Evolutionary conservation across 2,797 vertebrate genomes (phyloP).

Genomic region (Odontamblyopus rebecca): DNA sequence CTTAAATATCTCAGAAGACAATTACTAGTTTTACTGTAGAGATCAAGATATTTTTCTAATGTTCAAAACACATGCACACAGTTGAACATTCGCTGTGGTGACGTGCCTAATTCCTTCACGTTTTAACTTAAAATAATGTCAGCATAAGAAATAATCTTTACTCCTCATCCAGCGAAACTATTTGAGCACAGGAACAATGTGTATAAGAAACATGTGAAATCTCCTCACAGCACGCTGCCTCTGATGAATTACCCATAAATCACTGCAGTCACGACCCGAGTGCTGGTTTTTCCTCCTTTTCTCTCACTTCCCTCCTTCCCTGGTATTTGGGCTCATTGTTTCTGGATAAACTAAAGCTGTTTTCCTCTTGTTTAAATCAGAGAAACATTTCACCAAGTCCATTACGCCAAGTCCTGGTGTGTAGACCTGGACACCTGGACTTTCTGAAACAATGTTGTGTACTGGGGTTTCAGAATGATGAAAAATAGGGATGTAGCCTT

Average conservation of each 20-base stretch:
- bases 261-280: constrained; percentile 28
- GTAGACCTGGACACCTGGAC: constrained; percentile 11
- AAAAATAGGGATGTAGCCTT: too few species aligned
- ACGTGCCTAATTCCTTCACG: background rate
- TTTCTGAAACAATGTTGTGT: constrained; percentile 2
- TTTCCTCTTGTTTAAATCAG: constrained; percentile 31
- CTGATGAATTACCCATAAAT: constrained; percentile 50
- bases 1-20: too few species aligned
- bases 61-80: background rate
- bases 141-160: background rate
- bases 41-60: background rate
- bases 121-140: background rate
- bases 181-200: background rate
- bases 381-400: background rate
- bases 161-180: background rate
- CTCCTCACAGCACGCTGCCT: constrained; percentile 3
- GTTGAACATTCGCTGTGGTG: too few species aligned
- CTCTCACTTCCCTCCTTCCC: constrained; percentile 50
- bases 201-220: background rate
- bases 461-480: background rate
- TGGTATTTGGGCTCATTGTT: constrained; percentile 48
- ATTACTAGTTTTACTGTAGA: background rate
- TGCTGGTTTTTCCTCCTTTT: constrained; percentile 57
- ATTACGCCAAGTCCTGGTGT: too few species aligned
- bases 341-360: constrained; percentile 27